A percentile compares a stretch with the other conserved stretches of the same genome.
Evolutionary conservation across 2,888 invertebrate genomes (phyloP).

Genomic region (Acleris emargana): DNA sequence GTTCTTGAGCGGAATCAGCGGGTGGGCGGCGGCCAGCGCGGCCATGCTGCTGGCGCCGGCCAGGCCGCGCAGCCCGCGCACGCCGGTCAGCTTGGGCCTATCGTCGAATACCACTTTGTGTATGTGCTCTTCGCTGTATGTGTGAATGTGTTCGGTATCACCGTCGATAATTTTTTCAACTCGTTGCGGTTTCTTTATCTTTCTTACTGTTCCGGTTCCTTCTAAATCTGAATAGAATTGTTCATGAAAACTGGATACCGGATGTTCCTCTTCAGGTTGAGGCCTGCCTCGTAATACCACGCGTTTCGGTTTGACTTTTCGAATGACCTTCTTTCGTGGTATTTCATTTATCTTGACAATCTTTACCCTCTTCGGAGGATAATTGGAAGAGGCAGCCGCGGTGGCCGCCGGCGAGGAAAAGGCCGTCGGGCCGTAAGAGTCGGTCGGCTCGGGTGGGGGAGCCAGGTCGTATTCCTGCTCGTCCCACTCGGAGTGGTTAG

Average conservation of each 20-base stretch:
- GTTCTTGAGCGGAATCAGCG: conserved; percentile 61
- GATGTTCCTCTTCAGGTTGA: conserved; percentile 67
- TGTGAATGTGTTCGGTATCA: conserved; percentile 80
- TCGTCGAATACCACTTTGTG: conserved; percentile 74
- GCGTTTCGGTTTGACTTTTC: conserved; percentile 70
- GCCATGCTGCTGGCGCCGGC: conserved; percentile 62
- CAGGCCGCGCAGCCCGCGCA: conserved; percentile 32
- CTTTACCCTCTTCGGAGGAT: conserved; percentile 67
- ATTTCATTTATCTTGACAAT: conserved; percentile 68
- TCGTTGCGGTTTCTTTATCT: conserved; percentile 74
- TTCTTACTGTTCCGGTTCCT: conserved; percentile 71
- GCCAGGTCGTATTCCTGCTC: conserved; percentile 68
- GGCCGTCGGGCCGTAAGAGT: conserved; percentile 56
- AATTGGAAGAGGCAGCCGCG: conserved; percentile 46
- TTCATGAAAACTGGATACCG: conserved; percentile 74
- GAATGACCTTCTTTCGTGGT: conserved; percentile 63
- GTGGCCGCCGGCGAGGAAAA: conserved; percentile 53
- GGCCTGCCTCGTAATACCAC: conserved; percentile 57
- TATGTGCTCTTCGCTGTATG: conserved; percentile 79
- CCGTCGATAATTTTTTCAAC: conserved; percentile 81
- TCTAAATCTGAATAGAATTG: conserved; percentile 79
- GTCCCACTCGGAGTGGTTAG: conserved; percentile 63
- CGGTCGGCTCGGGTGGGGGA: conserved; percentile 58
- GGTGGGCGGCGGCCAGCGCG: conserved; percentile 53
- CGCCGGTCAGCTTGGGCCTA: conserved; percentile 52